Percentiles rank a stretch among this genome's conserved stretches.
Conservation (phyloP, 2,797 vertebrate species). For the Capromys pilorides region DNA sequence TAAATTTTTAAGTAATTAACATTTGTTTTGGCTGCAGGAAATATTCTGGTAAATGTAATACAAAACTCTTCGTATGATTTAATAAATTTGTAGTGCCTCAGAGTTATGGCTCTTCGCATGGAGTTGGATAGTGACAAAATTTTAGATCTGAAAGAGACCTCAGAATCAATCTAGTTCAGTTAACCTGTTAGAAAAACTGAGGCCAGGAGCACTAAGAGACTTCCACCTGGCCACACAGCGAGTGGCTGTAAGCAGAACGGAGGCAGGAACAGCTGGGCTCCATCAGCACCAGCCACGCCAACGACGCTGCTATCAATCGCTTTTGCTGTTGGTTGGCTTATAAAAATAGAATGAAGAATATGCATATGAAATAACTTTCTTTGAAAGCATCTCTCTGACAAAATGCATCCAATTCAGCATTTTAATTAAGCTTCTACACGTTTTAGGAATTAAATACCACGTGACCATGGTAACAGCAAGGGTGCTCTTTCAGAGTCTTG, state of each 20-base stretch:
- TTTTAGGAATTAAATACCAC: not conserved
- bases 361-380: slow-evolving; percentile 80
- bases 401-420: not conserved
- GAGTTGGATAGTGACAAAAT: not conserved
- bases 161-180: not conserved
- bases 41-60: not conserved
- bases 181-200: not conserved
- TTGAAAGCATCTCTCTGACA: not conserved
- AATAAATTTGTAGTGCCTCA: not conserved
- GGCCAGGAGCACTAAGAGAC: not conserved
- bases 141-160: not conserved
- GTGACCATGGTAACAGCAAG: not conserved
- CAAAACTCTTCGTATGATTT: not conserved
- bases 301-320: not conserved
- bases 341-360: not conserved
- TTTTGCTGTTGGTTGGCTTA: not conserved
- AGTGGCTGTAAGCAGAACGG: not conserved
- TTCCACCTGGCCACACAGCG: not conserved
- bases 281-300: not conserved
- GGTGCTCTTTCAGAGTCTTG: not conserved
- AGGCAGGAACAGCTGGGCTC: not conserved
- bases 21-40: not conserved
- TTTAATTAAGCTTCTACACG: not conserved
- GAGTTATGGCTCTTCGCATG: not conserved
- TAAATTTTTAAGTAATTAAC: not conserved